Base-by-base conservation (phyloP, 2,113 vertebrate species). In the Cichladusa arquata region DNA sequence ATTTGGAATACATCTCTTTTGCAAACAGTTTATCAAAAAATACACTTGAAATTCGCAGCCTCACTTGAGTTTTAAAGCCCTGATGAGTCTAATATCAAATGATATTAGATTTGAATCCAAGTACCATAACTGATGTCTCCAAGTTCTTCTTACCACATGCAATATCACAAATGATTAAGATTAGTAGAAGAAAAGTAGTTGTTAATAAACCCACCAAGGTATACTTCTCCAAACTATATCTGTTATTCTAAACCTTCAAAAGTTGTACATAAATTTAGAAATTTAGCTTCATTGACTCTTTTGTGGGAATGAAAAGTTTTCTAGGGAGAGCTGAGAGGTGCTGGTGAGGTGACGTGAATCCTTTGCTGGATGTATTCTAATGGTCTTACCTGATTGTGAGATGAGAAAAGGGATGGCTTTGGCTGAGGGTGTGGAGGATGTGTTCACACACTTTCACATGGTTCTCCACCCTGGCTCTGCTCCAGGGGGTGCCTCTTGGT, bases 1-100 rank as follows among this genome's bases (percentile, higher is more conserved):
- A 92, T 95, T 72, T 74, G 56, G 77, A 95, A 93, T 72, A 76
- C 33, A 20, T 89, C 82, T 47, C 29, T 84, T 80, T 81, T 80
- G 62, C 53, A 86, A 93, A 84, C 29, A 84, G 64, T 83, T 92
- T 76, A 60, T 90, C 16, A 69, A 88, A 95, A 96, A 92, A 83
- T 80, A 29, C 88, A 57, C 74, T 92, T 71, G 82, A 95, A 84
- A 71, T 81, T 91, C 0, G 0, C 36, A 74, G 82, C 70, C 73
- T 81, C 77, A 56, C 36, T 80, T 19, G 6, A 47, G 58, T 80
- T 62, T 45, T 64, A 57, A 83, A 82, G 73, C 40, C 67, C 58
- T 57, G 71, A 53, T 64, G 33, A 77, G 16, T 80, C 51, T 71
- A 34, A 40, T 81, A 57, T 38, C 22, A 72, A 92, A 23, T 16